Base-by-base conservation (phyloP, 2,888 invertebrate species). In the Petrolisthes manimaculis region DNA sequence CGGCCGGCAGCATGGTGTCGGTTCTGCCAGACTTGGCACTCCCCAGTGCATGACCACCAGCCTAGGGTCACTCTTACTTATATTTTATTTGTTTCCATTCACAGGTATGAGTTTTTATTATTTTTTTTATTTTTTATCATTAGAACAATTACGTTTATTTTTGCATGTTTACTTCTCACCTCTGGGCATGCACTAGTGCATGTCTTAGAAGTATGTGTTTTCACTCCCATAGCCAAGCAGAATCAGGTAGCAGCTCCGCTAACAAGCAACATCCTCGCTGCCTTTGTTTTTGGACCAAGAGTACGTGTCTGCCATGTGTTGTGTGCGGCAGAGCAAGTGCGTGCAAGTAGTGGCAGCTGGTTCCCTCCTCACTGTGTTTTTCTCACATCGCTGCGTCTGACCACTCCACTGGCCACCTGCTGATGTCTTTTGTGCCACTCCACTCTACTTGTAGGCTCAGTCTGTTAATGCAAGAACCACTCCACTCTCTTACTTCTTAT, bases 1-100 rank as follows among this genome's bases (percentile, higher is more conserved):
- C 74, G 88, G 69, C 84, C 88, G 88, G 84, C 88, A 88, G 88
- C 88, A 88, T 88, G 88, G 74, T 88, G 88, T 88, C 88, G 88
- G 84, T 75, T 79, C 84, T 79, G 80, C 84, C 61, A 87, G 71
- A 84, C 87, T 89, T 89, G 89, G 89, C 89, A 89, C 89, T 89
- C 89, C 89, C 89, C 89, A 89, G 87, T 87, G 89, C 89, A 89
- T 89, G 89, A 84, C 81, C 84, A 88, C 88, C 88, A 88, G 88
- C 88, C 88, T 88, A 88, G 88, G 88, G 80, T 88, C 88, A 88
- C 74, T 79, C 87, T 83, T 91, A 75, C 53, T 84, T 91, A 83
- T 67, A 55, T 85, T 89, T 82, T 82, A 79, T 83, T 86, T 86
- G 54, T 14, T 83, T 83, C 86, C 69, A 83, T 89, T 83, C 83